These are phyloP conservation scores for Pygoscelis adeliae DNA, from an alignment of 2,113 vertebrate genomes.

Conservation along the genomic window DNA sequence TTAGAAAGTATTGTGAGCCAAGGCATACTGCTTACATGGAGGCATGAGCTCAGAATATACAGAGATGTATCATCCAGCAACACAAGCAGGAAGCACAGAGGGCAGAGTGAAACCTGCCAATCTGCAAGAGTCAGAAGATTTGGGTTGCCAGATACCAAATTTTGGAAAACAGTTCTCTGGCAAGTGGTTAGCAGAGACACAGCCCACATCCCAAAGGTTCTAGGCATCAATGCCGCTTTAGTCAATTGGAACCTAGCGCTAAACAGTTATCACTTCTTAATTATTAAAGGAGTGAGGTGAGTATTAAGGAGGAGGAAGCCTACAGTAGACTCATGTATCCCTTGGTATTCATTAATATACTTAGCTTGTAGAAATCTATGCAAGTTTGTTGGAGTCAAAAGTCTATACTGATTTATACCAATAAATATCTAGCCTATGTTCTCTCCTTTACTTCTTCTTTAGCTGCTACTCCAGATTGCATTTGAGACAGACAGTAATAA, in stretches of 20 bases:
- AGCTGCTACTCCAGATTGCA: background rate
- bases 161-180: background rate
- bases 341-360: background rate
- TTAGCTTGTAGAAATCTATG: background rate
- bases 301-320: background rate
- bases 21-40: rapidly evolving
- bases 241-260: background rate
- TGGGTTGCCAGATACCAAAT: background rate
- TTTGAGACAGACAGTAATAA: background rate
- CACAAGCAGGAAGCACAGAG: background rate
- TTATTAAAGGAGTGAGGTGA: background rate
- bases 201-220: background rate
- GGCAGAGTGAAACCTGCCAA: background rate
- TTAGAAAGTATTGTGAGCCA: background rate
- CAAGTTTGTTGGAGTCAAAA: background rate
- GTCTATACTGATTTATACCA: background rate
- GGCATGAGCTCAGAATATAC: background rate
- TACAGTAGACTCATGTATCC: background rate
- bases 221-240: background rate
- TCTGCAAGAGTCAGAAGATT: background rate
- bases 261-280: background rate
- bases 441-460: background rate
- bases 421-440: background rate
- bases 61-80: background rate
- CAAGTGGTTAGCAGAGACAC: background rate